Evolutionary conservation across 2,888 invertebrate species (phyloP).

Genomic region (Andrena camellia): DNA sequence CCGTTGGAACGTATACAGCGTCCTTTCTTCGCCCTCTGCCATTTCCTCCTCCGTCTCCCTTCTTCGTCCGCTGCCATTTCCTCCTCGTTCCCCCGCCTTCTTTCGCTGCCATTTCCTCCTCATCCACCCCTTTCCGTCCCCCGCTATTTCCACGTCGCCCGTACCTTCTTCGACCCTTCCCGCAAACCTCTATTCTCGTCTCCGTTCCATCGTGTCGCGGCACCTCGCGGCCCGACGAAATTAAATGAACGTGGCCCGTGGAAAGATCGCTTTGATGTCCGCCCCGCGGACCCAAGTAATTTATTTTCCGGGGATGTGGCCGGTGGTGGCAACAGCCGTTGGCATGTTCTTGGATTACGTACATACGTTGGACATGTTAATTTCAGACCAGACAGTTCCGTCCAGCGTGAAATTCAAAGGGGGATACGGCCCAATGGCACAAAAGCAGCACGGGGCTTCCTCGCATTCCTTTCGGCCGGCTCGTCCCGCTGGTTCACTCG

Average conservation of each 20-base stretch:
- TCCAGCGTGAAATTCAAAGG: constrained; percentile 20
- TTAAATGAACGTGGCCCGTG: constrained; percentile 58
- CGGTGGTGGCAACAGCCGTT: constrained; percentile 41
- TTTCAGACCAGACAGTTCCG: constrained; percentile 49
- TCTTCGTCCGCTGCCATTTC: background rate
- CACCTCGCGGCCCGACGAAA: constrained; percentile 45
- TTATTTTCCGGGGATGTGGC: constrained; percentile 54
- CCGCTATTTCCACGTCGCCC: too few species aligned
- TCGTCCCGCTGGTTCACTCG: background rate
- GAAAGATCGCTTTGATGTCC: constrained; percentile 63
- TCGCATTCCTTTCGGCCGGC: constrained; percentile 14
- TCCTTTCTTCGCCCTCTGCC: constrained; percentile 20
- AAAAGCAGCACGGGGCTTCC: background rate
- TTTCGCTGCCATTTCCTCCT: background rate
- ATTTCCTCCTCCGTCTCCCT: constrained; percentile 27
- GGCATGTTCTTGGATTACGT: constrained; percentile 63
- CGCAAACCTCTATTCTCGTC: background rate
- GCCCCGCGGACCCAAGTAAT: constrained; percentile 53
- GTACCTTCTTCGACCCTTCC: too few species aligned
- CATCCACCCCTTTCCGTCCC: background rate
- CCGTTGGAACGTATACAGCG: constrained; percentile 10
- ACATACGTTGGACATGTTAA: constrained; percentile 62
- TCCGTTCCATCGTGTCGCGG: constrained; percentile 29
- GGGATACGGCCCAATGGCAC: background rate
- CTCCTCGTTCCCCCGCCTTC: background rate